These are phyloP conservation scores for Aphaenogaster floridana DNA, from an alignment of 1,140 invertebrate species.

Conservation along the genomic window DNA sequence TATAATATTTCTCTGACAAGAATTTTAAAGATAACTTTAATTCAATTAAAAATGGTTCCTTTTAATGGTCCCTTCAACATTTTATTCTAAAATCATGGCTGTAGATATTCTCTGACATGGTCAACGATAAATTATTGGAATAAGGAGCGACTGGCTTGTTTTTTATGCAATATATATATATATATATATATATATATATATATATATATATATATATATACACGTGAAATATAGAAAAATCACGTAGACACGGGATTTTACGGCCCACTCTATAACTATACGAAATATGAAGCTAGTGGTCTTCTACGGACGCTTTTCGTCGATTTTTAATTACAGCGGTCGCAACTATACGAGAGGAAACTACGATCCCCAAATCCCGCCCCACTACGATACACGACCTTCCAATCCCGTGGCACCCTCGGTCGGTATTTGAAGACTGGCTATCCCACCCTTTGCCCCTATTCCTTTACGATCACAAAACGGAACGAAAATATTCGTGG, in stretches of 20 bases:
- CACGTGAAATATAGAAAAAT: neutral
- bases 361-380: conserved; percentile 34
- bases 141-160: neutral
- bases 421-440: conserved; percentile 64
- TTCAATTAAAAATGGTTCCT: neutral
- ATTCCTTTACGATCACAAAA: conserved; percentile 34
- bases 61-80: neutral
- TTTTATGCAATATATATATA: neutral
- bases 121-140: neutral
- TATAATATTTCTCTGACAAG: too few relatives aligned
- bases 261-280: neutral
- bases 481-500: conserved; percentile 65
- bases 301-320: neutral
- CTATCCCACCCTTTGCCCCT: conserved; percentile 9
- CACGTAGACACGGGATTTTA: neutral
- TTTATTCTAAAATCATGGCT: too few relatives aligned
- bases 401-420: conserved; percentile 72
- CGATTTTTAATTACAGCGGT: conserved; percentile 68
- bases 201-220: neutral
- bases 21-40: neutral
- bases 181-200: too few relatives aligned
- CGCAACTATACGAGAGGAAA: conserved; percentile 23
- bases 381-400: conserved; percentile 66
- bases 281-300: neutral
- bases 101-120: neutral